phyloP scores from a whole-genome alignment of 2,113 vertebrate genomes.

The Canis aureus region DNA sequence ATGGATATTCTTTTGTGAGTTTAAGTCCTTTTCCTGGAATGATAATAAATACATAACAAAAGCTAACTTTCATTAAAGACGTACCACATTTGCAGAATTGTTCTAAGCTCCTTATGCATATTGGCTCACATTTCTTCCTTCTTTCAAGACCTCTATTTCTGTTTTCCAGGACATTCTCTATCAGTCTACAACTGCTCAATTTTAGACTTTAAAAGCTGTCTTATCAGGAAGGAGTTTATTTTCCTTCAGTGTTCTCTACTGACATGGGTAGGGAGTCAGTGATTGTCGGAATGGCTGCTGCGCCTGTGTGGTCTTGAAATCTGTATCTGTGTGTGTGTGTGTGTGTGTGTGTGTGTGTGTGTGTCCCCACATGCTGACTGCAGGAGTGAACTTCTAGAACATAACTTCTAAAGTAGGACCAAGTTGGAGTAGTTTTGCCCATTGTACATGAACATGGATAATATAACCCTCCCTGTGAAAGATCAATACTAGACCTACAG shows the following conservation, averaged over 20 bases:
- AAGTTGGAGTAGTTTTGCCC: background rate
- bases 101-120: background rate
- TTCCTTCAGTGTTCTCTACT: constrained; percentile 11
- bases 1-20: background rate
- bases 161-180: background rate
- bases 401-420: background rate
- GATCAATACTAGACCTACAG: background rate
- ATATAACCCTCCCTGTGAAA: background rate
- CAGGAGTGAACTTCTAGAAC: background rate
- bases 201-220: constrained; percentile 20
- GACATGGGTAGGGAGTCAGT: background rate
- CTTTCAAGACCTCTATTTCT: background rate
- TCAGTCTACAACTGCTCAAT: constrained; percentile 1
- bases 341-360: background rate
- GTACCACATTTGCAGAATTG: background rate
- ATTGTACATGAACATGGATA: background rate
- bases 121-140: constrained; percentile 8
- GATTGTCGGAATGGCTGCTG: background rate
- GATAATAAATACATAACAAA: background rate
- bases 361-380: background rate
- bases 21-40: background rate
- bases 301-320: background rate
- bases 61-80: background rate
- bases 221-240: background rate
- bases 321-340: too few relatives aligned